Evolutionary conservation across 2,797 vertebrate species (phyloP).

Genomic region (Pampus argenteus): DNA sequence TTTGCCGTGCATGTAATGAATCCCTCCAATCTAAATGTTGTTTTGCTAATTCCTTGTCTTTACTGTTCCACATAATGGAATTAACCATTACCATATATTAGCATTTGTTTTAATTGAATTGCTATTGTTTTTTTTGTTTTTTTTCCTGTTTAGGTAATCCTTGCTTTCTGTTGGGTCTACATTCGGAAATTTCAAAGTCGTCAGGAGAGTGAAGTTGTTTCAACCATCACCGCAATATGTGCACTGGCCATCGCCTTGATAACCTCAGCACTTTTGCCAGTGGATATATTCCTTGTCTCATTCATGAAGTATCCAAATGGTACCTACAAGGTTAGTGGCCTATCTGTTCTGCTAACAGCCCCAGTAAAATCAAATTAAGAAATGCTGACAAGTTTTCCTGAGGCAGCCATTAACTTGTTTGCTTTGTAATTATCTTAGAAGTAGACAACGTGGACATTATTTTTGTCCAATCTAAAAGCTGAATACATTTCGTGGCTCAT

Average conservation of each 20-base stretch:
- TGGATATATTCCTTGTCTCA: constrained; percentile 98
- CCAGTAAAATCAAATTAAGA: constrained; percentile 36
- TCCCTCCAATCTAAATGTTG: neutral
- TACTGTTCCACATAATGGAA: neutral
- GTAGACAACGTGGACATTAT: constrained; percentile 19
- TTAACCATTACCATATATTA: no score
- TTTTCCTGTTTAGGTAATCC: constrained; percentile 86
- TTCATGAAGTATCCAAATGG: constrained; percentile 97
- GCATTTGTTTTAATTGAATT: neutral
- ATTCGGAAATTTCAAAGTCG: constrained; percentile 98
- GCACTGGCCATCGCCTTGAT: constrained; percentile 94
- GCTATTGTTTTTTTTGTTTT: neutral
- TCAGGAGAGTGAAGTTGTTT: constrained; percentile 96
- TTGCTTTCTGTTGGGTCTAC: constrained; percentile 97
- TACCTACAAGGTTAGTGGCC: constrained; percentile 96
- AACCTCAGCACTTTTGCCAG: constrained; percentile 95
- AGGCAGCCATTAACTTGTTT: constrained; percentile 37
- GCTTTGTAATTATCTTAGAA: constrained; percentile 35
- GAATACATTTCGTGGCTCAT: constrained; percentile 44
- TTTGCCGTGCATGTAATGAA: neutral
- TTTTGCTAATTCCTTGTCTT: neutral
- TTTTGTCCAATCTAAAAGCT: constrained; percentile 44
- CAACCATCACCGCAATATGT: constrained; percentile 97
- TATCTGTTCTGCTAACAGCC: constrained; percentile 26
- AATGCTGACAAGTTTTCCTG: constrained; percentile 33